Evolutionary conservation across 1,140 invertebrate genomes (phyloP), one percentile per base, ranked within the genome.

Genomic region (Drosophila lowei): DNA sequence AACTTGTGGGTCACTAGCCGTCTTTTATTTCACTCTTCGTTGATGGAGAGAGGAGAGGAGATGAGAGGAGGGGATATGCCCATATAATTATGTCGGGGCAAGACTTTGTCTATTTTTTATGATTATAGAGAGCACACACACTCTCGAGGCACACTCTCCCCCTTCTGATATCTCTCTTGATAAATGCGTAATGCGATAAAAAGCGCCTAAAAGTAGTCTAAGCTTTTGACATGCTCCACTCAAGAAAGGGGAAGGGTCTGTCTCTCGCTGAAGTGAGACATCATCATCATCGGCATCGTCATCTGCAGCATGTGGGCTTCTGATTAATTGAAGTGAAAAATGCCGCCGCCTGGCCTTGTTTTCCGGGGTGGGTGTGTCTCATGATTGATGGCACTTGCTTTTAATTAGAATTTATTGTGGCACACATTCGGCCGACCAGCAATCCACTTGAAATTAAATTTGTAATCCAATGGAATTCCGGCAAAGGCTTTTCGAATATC

Each of bases 241-340:
- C 23, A 4, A 21, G 59, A 25, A 8, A 11, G 28, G 34, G 59
- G 18, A 11, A n/a, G 28, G 50, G 15, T 18, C 34, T 42, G 16
- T 9, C 43, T 38, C 13, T 8, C 60, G 49, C 25, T 68, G 43
- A 68, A 68, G 66, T 68, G 66, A 70, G 58, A 63, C 76, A 74
- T 79, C 61, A 68, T 77, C 65, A 67, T 75, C 46, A 46, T 38
- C 49, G 54, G 46, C 63, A 50, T 23, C 38, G 7, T 8, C 30
- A 34, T n/a, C 42, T 15, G 11, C 25, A 43, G 58, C 42, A 21
- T 28, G 21, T 11, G 59, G 25, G 34, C 25, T 44, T 21, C 75
- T 79, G 77, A 80, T 80, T 80, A 80, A 80, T 80, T 80, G 77
- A 80, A 80, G 77, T 80, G 72, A 75, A 80, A 80, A 80, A 79